Conservation (phyloP, 2,113 vertebrate genomes). For the Hippocampus barbouri region DNA sequence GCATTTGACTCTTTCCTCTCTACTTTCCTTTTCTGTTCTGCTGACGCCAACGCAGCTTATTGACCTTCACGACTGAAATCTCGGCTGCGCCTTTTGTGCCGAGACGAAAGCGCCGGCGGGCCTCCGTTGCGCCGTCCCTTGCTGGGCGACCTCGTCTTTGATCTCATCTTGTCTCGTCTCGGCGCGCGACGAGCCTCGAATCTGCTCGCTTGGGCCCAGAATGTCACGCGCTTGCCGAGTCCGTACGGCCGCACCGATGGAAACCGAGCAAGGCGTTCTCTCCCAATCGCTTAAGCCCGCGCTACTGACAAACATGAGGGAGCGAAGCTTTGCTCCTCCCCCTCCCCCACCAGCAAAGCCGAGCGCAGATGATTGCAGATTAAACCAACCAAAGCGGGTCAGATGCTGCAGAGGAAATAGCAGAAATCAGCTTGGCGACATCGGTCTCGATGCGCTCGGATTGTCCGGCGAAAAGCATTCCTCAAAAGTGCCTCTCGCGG, state of each 20-base stretch:
- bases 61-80: slow-evolving; percentile 55
- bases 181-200: neutral
- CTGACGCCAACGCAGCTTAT: slow-evolving; percentile 37
- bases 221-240: too few species aligned
- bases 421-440: neutral
- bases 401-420: too few species aligned
- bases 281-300: too few species aligned
- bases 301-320: too few species aligned
- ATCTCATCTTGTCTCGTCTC: slow-evolving; percentile 39
- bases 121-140: slow-evolving; percentile 47
- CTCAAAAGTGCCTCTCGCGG: neutral
- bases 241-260: too few species aligned
- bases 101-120: slow-evolving; percentile 51
- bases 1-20: neutral
- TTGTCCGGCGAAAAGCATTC: neutral
- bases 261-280: too few species aligned
- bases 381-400: neutral
- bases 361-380: neutral
- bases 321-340: too few species aligned
- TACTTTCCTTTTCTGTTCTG: slow-evolving; percentile 17
- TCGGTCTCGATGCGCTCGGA: neutral
- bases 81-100: slow-evolving; percentile 28
- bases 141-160: slow-evolving; percentile 51
- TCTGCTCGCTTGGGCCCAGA: neutral
- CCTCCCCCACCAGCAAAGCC: neutral